phyloP scores from a whole-genome alignment of 2,797 vertebrate species.

The Kryptolebias ocellatus region DNA sequence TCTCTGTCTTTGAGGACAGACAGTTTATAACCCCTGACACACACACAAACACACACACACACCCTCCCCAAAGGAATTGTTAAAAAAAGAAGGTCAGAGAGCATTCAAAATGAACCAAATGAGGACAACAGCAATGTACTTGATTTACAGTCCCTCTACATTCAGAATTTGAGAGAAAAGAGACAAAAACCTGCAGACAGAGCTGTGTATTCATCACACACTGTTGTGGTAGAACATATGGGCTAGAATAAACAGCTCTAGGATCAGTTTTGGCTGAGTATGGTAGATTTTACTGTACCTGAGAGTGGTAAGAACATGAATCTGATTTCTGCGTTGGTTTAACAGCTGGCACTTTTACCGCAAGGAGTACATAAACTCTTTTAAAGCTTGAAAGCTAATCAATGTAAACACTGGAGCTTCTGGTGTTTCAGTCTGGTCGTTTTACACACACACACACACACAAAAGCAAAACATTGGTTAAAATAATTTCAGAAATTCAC shows the following conservation, averaged over 20 bases:
- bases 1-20: slow-evolving; percentile 56
- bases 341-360: slow-evolving; percentile 4
- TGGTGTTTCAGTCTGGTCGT: not conserved
- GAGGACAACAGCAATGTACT: slow-evolving; percentile 41
- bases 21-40: slow-evolving; percentile 45
- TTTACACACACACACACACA: not conserved
- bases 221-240: slow-evolving; percentile 1
- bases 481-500: not conserved
- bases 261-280: slow-evolving; percentile 23
- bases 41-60: slow-evolving; percentile 28
- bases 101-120: slow-evolving; percentile 51
- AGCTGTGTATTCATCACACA: slow-evolving; percentile 18
- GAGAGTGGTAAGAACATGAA: slow-evolving; percentile 14
- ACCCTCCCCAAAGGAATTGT: slow-evolving; percentile 39
- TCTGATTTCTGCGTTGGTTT: not conserved
- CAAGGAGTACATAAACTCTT: slow-evolving; percentile 2
- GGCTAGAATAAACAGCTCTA: slow-evolving; percentile 22
- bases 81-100: slow-evolving; percentile 61
- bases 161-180: slow-evolving; percentile 5
- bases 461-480: slow-evolving; percentile 13
- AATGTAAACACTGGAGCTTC: slow-evolving; percentile 9
- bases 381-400: slow-evolving; percentile 6
- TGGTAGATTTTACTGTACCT: slow-evolving; percentile 23
- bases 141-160: slow-evolving; percentile 36
- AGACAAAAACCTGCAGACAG: slow-evolving; percentile 19